phyloP scores from a whole-genome alignment of 2,113 vertebrate species.

The Lycocorax pyrrhopterus region DNA sequence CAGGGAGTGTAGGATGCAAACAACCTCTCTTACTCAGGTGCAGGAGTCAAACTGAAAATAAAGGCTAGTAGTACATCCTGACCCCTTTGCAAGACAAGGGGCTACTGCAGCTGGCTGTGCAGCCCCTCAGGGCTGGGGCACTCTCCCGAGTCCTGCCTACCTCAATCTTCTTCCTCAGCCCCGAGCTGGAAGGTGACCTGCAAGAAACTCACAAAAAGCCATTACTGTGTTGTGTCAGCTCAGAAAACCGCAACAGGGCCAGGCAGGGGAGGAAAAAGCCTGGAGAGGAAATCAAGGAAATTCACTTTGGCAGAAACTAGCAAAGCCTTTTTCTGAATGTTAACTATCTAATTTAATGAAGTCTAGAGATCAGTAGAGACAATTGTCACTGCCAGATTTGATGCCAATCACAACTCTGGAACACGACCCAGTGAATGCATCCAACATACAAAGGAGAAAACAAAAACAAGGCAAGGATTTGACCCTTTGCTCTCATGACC shows the following conservation, averaged over 20 bases:
- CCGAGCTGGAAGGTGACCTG: background rate
- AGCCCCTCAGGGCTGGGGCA: background rate
- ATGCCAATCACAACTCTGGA: constrained; percentile 15
- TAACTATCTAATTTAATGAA: constrained; percentile 64
- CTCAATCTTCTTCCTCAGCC: background rate
- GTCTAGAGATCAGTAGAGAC: constrained; percentile 46
- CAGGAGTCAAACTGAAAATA: background rate
- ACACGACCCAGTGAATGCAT: background rate
- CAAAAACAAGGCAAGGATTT: constrained; percentile 44
- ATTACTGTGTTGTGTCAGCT: constrained; percentile 21
- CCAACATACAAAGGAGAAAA: background rate
- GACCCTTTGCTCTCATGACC: background rate
- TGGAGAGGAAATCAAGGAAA: constrained; percentile 51
- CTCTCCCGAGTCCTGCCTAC: background rate
- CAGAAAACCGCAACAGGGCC: constrained; percentile 13
- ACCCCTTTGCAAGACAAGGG: rapidly evolving
- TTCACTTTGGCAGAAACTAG: constrained; percentile 58
- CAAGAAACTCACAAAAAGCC: background rate
- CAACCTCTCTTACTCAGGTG: background rate
- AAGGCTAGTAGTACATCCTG: rapidly evolving
- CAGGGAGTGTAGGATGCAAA: background rate
- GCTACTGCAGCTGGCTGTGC: background rate
- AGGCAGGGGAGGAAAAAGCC: background rate
- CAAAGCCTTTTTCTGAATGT: constrained; percentile 50
- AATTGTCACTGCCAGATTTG: constrained; percentile 61